These are phyloP conservation scores for Megalops atlanticus DNA, from an alignment of 2,113 vertebrate species.

Conservation along the genomic window DNA sequence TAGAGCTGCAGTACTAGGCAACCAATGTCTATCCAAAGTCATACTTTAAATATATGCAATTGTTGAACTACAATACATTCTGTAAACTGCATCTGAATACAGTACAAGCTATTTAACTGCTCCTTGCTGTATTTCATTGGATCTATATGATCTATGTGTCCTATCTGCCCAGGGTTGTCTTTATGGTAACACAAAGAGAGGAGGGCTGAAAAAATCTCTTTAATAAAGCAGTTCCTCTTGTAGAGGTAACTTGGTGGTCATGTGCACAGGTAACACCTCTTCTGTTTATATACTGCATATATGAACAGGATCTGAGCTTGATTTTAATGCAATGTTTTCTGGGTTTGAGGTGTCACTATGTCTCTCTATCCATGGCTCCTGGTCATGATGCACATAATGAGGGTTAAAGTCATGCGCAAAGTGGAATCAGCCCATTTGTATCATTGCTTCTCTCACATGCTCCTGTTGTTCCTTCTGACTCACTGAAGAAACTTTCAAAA, in stretches of 20 bases:
- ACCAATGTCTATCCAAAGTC: not conserved
- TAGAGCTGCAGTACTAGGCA: not conserved
- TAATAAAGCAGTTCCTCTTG: no score
- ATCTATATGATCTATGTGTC: not conserved
- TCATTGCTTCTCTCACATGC: constrained; percentile 38
- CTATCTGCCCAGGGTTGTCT: no score
- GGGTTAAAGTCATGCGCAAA: not conserved
- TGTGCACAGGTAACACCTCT: no score
- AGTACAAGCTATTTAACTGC: no score
- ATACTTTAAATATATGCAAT: not conserved
- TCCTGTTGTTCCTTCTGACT: constrained; percentile 37
- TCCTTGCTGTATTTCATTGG: not conserved
- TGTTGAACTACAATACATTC: not conserved
- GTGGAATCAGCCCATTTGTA: constrained; percentile 39
- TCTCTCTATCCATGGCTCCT: constrained; percentile 23
- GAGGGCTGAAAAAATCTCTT: no score
- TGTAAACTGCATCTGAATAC: not conserved
- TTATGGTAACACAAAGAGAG: no score
- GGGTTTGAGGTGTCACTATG: not conserved
- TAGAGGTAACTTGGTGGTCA: no score
- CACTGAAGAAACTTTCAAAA: constrained; percentile 30
- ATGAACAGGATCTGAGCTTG: no score
- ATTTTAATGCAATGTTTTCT: not conserved
- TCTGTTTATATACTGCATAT: no score
- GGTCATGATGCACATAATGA: not conserved